Evolutionary conservation across 2,113 vertebrate species (phyloP).

Genomic region (Eulemur rufifrons): DNA sequence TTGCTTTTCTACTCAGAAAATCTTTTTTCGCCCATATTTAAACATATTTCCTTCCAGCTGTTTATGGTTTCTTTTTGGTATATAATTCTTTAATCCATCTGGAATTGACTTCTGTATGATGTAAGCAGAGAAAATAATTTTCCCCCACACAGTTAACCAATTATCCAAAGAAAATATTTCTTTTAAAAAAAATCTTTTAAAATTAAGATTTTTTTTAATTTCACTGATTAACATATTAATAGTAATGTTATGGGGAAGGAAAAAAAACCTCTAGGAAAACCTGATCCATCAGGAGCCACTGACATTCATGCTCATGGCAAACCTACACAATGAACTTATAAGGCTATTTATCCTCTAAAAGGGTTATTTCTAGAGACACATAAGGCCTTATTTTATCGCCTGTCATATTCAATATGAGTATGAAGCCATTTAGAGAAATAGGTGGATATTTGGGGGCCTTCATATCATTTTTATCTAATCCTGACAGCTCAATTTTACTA

Average conservation of each 20-base stretch:
- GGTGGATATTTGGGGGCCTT: not conserved
- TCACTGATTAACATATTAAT: conserved; percentile 3
- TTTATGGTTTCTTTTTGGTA: conserved; percentile 35
- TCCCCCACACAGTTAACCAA: conserved; percentile 62
- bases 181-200: conserved; percentile 31
- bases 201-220: conserved; percentile 51
- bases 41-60: conserved; percentile 51
- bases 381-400: not conserved
- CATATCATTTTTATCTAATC: not conserved
- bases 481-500: conserved; percentile 39
- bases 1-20: not conserved
- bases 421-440: conserved; percentile 12
- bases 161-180: conserved; percentile 55
- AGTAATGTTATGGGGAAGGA: not conserved
- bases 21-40: conserved; percentile 6
- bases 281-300: not conserved
- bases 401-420: conserved; percentile 17
- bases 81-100: conserved; percentile 69
- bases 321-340: not conserved
- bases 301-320: not conserved
- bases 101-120: conserved; percentile 57
- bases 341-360: not conserved
- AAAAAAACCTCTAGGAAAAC: not conserved
- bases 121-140: conserved; percentile 53
- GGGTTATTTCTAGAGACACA: not conserved